These are phyloP conservation scores for Hippocampus zosterae DNA, from an alignment of 2,113 vertebrate species.

Conservation along the genomic window DNA sequence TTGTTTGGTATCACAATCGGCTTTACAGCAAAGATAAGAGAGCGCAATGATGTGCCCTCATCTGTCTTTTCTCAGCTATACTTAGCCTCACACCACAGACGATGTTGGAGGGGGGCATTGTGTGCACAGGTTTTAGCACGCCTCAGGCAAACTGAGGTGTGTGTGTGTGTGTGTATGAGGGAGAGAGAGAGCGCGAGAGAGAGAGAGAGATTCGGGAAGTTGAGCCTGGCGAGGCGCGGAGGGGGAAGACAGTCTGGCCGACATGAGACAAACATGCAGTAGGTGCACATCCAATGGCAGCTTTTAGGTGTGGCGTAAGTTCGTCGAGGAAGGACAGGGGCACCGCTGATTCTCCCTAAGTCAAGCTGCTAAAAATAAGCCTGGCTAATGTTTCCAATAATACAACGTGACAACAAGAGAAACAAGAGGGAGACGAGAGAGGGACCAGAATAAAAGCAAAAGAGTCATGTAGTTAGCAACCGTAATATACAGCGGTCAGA, in stretches of 20 bases:
- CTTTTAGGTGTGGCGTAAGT: conserved; percentile 22
- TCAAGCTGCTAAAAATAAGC: conserved; percentile 66
- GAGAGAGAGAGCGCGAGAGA: too few relatives aligned
- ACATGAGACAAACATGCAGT: too few relatives aligned
- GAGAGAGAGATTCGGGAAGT: conserved; percentile 20
- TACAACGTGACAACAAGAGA: conserved; percentile 35
- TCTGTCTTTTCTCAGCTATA: conserved; percentile 53
- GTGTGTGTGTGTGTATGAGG: too few relatives aligned
- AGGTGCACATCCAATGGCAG: background rate
- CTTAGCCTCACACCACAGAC: conserved; percentile 50
- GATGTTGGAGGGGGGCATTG: conserved; percentile 32
- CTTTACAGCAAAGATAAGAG: conserved; percentile 38
- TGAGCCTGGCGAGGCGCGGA: background rate
- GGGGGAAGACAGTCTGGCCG: background rate
- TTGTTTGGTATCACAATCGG: conserved; percentile 43
- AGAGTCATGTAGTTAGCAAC: conserved; percentile 4
- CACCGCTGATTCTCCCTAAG: conserved; percentile 37
- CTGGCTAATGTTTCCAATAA: conserved; percentile 43
- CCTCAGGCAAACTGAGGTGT: conserved; percentile 1
- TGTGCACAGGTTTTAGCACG: conserved; percentile 33
- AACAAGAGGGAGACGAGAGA: conserved; percentile 35
- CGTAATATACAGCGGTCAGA: background rate
- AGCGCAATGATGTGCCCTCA: conserved; percentile 34
- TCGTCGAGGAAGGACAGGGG: conserved; percentile 22
- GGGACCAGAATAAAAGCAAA: conserved; percentile 30